These are phyloP conservation scores for Sardina pilchardus DNA, from an alignment of 2,113 vertebrate genomes.

Conservation along the genomic window DNA sequence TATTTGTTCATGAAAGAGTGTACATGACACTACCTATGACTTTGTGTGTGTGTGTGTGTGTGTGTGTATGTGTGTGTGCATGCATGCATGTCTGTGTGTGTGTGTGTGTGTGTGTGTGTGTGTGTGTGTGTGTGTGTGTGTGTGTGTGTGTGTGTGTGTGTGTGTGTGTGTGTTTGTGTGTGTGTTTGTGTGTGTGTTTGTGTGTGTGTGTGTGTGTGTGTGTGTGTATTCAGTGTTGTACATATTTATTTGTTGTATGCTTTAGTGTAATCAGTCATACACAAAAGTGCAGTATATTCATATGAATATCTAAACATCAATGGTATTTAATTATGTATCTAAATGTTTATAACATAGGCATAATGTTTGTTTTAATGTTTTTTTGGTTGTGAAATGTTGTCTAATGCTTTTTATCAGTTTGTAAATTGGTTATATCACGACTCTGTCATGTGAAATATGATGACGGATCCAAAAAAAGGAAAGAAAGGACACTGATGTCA, in stretches of 20 bases:
- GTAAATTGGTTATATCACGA: not conserved
- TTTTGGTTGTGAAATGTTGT: not conserved
- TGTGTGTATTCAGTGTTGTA: constrained; percentile 21
- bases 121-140: constrained; percentile 17
- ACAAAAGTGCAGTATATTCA: constrained; percentile 5
- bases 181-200: constrained; percentile 24
- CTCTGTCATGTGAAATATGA: not conserved
- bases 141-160: constrained; percentile 8
- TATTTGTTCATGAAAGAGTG: not conserved
- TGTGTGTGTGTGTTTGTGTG: constrained; percentile 14
- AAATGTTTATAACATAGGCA: not conserved
- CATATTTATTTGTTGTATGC: constrained; percentile 2
- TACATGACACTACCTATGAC: not conserved
- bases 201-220: constrained; percentile 14
- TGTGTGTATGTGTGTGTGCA: constrained; percentile 18
- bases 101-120: constrained; percentile 24
- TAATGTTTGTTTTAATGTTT: not conserved
- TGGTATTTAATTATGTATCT: constrained; percentile 5
- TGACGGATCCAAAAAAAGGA: not conserved
- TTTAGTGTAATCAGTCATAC: not conserved
- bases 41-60: constrained; percentile 1
- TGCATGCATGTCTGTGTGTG: constrained; percentile 14
- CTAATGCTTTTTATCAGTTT: not conserved
- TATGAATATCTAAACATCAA: not conserved
- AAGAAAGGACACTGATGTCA: not conserved